Conservation (phyloP, 2,797 vertebrate species). For the Synaphobranchus kaupii region DNA sequence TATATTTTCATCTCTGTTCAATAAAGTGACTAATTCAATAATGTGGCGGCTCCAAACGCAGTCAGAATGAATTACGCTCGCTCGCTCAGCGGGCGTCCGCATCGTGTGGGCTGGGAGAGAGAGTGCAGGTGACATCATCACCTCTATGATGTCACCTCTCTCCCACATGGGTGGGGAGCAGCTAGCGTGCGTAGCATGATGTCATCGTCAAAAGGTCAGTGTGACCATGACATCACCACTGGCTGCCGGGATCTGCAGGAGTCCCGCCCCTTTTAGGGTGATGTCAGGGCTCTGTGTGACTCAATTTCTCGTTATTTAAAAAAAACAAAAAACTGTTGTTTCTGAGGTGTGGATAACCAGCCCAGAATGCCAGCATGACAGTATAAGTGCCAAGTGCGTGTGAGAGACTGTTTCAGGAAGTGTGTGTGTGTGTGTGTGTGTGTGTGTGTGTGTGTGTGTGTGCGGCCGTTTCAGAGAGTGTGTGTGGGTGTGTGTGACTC, state of each 20-base stretch:
- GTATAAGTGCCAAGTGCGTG: neutral
- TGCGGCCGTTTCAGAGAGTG: too few relatives aligned
- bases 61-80: neutral
- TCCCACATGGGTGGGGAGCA: neutral
- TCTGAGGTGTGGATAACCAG: neutral
- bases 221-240: neutral
- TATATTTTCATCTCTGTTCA: neutral
- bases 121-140: neutral
- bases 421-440: neutral
- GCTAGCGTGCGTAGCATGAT: neutral
- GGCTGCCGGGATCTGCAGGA: neutral
- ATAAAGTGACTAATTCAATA: slow-evolving; percentile 12
- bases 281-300: neutral
- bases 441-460: too few relatives aligned
- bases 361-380: neutral
- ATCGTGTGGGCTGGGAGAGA: neutral
- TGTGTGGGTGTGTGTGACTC: neutral
- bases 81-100: neutral
- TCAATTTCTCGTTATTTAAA: neutral
- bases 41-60: neutral
- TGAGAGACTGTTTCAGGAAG: neutral
- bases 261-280: neutral
- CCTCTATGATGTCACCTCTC: neutral
- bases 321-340: neutral
- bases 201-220: neutral